Conservation (phyloP, 2,888 invertebrate genomes). For the Campoplex capitator region DNA sequence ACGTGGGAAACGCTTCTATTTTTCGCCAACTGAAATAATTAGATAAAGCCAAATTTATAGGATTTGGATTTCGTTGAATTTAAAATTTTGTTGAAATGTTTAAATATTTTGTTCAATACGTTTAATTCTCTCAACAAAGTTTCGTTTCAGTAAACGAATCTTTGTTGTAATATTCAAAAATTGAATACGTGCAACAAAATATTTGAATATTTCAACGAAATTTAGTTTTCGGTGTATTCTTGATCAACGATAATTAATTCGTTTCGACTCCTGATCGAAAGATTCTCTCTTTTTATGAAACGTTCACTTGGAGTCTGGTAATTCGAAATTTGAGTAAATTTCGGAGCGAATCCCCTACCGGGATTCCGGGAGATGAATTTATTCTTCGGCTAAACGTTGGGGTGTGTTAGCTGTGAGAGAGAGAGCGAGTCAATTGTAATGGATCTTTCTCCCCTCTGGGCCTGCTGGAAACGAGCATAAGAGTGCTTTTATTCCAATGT, state of each 20-base stretch:
- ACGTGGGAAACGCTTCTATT: slow-evolving; percentile 21
- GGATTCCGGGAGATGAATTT: slow-evolving; percentile 3
- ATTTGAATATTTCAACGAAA: too few relatives aligned
- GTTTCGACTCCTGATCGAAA: too few relatives aligned
- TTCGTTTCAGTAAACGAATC: too few relatives aligned
- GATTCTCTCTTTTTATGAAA: not conserved
- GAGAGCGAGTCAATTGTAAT: slow-evolving; percentile 27
- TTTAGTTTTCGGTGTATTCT: too few relatives aligned
- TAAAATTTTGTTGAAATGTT: too few relatives aligned
- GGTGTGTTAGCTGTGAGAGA: slow-evolving; percentile 9
- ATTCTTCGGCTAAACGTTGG: slow-evolving; percentile 31
- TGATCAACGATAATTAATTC: not conserved
- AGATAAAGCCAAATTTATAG: not conserved
- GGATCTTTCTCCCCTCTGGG: not conserved
- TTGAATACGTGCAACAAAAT: too few relatives aligned
- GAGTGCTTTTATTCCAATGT: slow-evolving; percentile 38
- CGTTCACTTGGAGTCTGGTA: not conserved
- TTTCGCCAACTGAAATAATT: not conserved
- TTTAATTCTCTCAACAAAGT: too few relatives aligned
- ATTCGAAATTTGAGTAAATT: slow-evolving; percentile 1
- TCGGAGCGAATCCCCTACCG: not conserved
- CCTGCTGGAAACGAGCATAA: slow-evolving; percentile 31
- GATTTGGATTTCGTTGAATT: too few relatives aligned
- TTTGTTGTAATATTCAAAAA: too few relatives aligned
- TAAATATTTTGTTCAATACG: too few relatives aligned